Base-by-base conservation (phyloP, 1,140 invertebrate species). In the Drosophila yakuba region DNA sequence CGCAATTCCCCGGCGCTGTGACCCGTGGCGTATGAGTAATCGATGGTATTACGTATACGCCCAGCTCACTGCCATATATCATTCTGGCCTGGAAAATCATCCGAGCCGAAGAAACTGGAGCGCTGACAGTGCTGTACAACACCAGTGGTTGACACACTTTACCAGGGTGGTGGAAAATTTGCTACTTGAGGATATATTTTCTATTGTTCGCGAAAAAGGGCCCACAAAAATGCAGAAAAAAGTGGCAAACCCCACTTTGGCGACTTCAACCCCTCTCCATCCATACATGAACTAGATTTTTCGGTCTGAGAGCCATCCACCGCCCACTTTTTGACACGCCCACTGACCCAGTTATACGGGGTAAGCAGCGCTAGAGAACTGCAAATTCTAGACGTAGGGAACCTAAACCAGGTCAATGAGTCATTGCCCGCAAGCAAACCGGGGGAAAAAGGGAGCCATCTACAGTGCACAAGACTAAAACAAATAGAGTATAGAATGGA, bases 351-450 rank as follows among this genome's bases (percentile, higher is more conserved):
- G 83, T 79, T 88, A 63, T 43, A 39, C n/a, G 25, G 56, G 41
- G 58, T 17, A 43, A 51, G 58, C 32, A 14, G 35, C 39, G 23
- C n/a, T 35, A 59, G 61, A 55, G 48, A 66, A 64, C 45, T 58
- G 68, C 58, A 32, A 56, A 45, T 51, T 64, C 64, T 57, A 63
- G 45, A 57, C 52, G 58, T 38, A 43, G 51, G 48, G 43, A 66
- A 60, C 73, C 39, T 54, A 69, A 90, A 90, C 63, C 68, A 75
- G 85, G 83, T 88, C 83, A 88, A 88, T 89, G 68, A 88, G 84
- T 80, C 84, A 83, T 89, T 83, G 84, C 68, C 83, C 83, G 84
- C 43, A 36, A 54, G 44, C 71, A 28, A 58, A 36, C 6, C 2
- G 61, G 8, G n/a, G 7, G n/a, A 12, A 35, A 23, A 55, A 35